Conservation (phyloP, 1,140 invertebrate genomes). For the Augochlora pura region DNA sequence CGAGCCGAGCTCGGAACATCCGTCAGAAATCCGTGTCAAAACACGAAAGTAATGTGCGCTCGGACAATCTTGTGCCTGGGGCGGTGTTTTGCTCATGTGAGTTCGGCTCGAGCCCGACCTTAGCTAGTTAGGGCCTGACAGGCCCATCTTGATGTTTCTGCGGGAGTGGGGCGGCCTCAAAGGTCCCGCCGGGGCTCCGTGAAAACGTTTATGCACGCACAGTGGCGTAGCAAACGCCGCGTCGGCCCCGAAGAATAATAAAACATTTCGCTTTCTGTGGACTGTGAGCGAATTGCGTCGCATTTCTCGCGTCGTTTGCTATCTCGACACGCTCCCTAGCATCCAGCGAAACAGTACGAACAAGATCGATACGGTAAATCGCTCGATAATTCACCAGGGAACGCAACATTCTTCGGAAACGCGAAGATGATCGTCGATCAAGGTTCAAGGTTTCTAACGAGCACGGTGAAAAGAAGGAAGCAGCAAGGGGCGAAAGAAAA, state of each 20-base stretch:
- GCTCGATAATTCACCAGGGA: neutral
- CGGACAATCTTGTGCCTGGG: slow-evolving; percentile 52
- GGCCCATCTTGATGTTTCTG: slow-evolving; percentile 73
- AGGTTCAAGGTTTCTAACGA: neutral
- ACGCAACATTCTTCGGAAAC: neutral
- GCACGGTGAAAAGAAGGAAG: neutral
- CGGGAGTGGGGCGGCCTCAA: slow-evolving; percentile 69
- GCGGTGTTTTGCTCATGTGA: slow-evolving; percentile 62
- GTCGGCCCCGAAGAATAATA: slow-evolving; percentile 28
- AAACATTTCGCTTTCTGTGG: neutral
- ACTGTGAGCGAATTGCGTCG: neutral
- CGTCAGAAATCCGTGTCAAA: slow-evolving; percentile 74
- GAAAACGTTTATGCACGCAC: slow-evolving; percentile 75
- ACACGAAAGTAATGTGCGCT: slow-evolving; percentile 71
- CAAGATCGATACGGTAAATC: neutral
- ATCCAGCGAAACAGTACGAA: neutral
- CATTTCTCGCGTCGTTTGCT: neutral
- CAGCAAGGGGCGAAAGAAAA: slow-evolving; percentile 9
- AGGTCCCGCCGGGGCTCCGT: slow-evolving; percentile 70
- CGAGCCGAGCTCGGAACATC: slow-evolving; percentile 50
- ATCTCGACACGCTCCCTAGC: neutral
- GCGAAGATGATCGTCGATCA: neutral
- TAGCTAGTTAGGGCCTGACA: slow-evolving; percentile 77
- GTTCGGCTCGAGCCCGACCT: slow-evolving; percentile 62
- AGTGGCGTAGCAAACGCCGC: slow-evolving; percentile 69